A percentile compares a stretch with the other conserved stretches of the same genome.
phyloP scores from a whole-genome alignment of 2,888 invertebrate species.

The Loripinus fragilis region DNA sequence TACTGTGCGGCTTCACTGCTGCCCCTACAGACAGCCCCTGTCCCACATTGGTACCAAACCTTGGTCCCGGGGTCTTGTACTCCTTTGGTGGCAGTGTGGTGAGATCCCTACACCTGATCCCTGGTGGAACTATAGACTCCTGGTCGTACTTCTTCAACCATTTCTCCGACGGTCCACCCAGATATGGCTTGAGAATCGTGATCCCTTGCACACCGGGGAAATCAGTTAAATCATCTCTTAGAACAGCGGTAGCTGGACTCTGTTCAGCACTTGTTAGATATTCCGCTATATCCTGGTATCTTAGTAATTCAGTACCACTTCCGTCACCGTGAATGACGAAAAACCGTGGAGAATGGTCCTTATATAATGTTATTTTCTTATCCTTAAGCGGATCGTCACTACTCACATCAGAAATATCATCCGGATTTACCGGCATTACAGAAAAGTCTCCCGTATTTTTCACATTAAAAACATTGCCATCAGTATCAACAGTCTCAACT shows the following conservation, averaged over 20 bases:
- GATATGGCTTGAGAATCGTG: slow-evolving; percentile 79
- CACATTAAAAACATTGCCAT: slow-evolving; percentile 81
- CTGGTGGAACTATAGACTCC: slow-evolving; percentile 81
- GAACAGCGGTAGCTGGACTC: slow-evolving; percentile 80
- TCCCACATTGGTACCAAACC: slow-evolving; percentile 80
- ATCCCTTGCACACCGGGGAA: slow-evolving; percentile 81
- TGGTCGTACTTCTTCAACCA: slow-evolving; percentile 81
- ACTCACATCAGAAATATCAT: slow-evolving; percentile 68
- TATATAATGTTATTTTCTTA: slow-evolving; percentile 69
- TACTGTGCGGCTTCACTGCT: slow-evolving; percentile 62
- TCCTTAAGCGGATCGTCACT: slow-evolving; percentile 63
- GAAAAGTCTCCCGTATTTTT: slow-evolving; percentile 78
- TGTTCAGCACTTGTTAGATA: slow-evolving; percentile 79
- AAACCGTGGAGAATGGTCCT: slow-evolving; percentile 81
- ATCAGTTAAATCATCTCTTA: slow-evolving; percentile 81
- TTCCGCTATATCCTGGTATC: slow-evolving; percentile 81
- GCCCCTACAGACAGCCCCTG: slow-evolving; percentile 79
- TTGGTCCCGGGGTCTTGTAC: slow-evolving; percentile 78
- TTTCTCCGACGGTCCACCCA: slow-evolving; percentile 74
- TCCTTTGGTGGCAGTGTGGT: slow-evolving; percentile 80
- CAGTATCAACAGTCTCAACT: slow-evolving; percentile 79
- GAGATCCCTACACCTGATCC: slow-evolving; percentile 79
- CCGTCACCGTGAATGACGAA: slow-evolving; percentile 81
- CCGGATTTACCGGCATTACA: slow-evolving; percentile 68
- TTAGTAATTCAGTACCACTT: slow-evolving; percentile 81